Evolutionary conservation across 2,797 vertebrate genomes (phyloP).

Genomic region (Malurus leucopterus): DNA sequence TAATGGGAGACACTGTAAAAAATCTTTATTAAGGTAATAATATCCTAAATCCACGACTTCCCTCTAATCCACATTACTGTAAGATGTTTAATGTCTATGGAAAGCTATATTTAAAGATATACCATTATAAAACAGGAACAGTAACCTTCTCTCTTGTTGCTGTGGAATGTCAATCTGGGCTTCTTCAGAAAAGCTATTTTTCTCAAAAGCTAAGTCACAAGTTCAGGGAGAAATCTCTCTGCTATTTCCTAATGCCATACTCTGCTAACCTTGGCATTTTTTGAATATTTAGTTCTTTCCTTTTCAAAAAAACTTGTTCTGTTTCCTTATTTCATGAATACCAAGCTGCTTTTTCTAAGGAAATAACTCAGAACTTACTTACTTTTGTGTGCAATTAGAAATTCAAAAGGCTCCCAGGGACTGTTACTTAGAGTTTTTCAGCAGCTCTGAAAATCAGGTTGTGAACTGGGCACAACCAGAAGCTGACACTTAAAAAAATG

Average conservation of each 20-base stretch:
- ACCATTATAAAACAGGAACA: not conserved
- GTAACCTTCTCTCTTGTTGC: not conserved
- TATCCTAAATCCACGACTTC: not conserved
- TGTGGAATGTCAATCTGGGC: not conserved
- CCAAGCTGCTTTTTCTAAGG: not conserved
- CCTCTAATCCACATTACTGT: not conserved
- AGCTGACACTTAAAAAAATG: not conserved
- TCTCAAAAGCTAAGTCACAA: conserved; percentile 43
- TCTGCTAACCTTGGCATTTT: conserved; percentile 53
- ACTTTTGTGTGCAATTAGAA: not conserved
- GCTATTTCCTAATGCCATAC: conserved; percentile 51
- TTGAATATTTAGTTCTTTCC: conserved; percentile 37
- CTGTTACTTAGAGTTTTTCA: not conserved
- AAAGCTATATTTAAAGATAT: conserved; percentile 2
- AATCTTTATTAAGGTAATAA: not conserved
- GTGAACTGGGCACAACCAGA: not conserved
- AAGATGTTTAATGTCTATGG: not conserved
- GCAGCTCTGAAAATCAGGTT: not conserved
- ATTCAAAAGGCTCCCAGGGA: not conserved
- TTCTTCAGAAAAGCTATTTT: conserved; percentile 44
- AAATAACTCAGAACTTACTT: not conserved
- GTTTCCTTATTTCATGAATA: conserved; percentile 8
- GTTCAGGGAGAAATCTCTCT: conserved; percentile 51
- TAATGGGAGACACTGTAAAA: not conserved
- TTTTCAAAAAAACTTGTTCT: not conserved